phyloP scores from a whole-genome alignment of 1,140 invertebrate genomes.

The Neodiprion lecontei region DNA sequence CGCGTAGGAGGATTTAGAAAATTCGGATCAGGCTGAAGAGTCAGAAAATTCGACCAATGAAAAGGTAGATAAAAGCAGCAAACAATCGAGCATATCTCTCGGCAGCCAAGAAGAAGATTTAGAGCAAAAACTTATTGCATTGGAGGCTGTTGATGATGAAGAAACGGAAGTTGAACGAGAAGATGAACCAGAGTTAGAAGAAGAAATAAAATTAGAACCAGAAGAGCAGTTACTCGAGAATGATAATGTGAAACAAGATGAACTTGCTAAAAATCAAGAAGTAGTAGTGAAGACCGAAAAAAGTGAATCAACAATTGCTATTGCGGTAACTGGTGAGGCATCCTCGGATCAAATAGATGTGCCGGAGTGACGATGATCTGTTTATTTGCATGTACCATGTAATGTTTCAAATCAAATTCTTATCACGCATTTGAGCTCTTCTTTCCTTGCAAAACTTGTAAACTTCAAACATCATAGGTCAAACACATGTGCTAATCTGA shows the following conservation, averaged over 20 bases:
- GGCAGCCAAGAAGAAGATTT: background rate
- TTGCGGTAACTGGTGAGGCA: no score
- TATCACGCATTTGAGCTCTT: no score
- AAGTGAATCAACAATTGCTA: no score
- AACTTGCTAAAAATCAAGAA: background rate
- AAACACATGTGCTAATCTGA: no score
- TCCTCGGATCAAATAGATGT: no score
- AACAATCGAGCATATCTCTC: background rate
- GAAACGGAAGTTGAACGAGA: background rate
- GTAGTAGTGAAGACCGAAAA: no score
- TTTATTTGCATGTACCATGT: no score
- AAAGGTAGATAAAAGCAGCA: background rate
- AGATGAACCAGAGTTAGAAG: background rate
- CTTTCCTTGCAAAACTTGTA: no score
- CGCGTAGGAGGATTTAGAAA: background rate
- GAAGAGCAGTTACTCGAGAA: background rate
- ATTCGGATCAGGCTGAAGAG: background rate
- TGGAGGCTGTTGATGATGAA: background rate
- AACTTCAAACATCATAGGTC: no score
- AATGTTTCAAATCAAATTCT: no score
- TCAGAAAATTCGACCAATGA: background rate
- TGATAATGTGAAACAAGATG: background rate
- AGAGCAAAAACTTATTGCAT: background rate
- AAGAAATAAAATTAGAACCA: background rate
- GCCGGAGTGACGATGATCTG: no score